Conservation (phyloP, 2,113 vertebrate genomes). For the Rhipidura dahli region DNA sequence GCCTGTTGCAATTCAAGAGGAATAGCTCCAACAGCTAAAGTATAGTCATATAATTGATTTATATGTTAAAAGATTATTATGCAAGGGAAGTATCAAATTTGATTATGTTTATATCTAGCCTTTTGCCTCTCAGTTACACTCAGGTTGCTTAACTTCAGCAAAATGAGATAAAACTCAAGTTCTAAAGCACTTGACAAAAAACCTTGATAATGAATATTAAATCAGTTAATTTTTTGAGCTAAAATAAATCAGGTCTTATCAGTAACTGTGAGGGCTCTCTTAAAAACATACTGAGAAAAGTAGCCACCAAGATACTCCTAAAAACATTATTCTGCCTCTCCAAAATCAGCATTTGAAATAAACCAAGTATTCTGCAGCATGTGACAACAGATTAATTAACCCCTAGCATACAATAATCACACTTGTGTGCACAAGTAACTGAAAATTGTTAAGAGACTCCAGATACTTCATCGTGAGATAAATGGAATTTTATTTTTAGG, state of each 20-base stretch:
- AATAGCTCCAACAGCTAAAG: not conserved
- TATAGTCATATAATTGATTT: not conserved
- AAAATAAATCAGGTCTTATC: not conserved
- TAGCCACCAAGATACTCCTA: not conserved
- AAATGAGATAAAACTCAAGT: not conserved
- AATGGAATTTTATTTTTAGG: slow-evolving; percentile 56
- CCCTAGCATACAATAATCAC: not conserved
- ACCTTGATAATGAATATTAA: not conserved
- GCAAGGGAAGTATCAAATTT: not conserved
- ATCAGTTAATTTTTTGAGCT: not conserved
- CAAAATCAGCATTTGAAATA: not conserved
- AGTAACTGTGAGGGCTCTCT: not conserved
- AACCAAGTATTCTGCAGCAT: not conserved
- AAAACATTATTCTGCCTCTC: not conserved
- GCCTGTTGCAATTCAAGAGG: not conserved
- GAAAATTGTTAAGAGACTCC: slow-evolving; percentile 44
- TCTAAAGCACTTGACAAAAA: not conserved
- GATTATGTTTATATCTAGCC: not conserved
- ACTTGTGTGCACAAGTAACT: not conserved
- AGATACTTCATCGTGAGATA: slow-evolving; percentile 38
- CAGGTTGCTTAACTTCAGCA: not conserved
- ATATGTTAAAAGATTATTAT: not conserved
- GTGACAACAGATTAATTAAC: not conserved
- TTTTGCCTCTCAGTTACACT: not conserved
- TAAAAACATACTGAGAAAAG: not conserved